Percentiles rank a stretch among this genome's conserved stretches.
Evolutionary conservation across 35 echinoderm and acorn worm species (phyloP).

Genomic region (Ophioderma brevispina): DNA sequence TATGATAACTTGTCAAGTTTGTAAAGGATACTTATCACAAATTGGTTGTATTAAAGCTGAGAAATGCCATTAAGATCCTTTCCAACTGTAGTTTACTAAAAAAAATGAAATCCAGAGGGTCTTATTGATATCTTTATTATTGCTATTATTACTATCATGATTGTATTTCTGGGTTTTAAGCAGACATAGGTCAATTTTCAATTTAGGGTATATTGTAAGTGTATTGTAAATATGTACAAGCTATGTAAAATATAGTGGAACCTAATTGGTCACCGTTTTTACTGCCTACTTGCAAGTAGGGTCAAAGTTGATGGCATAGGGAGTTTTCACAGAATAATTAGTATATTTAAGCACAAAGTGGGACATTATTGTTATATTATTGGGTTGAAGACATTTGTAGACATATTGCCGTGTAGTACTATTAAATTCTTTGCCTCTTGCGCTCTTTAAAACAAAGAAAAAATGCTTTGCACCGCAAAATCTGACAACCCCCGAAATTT

Average conservation of each 20-base stretch:
- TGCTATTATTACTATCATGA: not conserved
- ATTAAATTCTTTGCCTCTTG: not conserved
- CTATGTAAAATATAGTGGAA: not conserved
- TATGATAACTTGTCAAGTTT: not conserved
- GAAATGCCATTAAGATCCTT: not conserved
- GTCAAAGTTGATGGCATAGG: not conserved
- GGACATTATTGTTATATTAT: not conserved
- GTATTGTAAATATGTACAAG: slow-evolving; percentile 14
- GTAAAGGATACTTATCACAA: not conserved
- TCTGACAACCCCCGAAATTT: not conserved
- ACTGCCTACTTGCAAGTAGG: slow-evolving; percentile 12
- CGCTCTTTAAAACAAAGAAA: too few relatives aligned
- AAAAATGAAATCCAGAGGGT: not conserved
- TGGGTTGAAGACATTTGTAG: slow-evolving; percentile 13
- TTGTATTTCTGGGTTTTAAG: slow-evolving; percentile 3
- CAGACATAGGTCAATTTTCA: not conserved
- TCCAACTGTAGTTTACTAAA: not conserved
- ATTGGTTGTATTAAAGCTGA: not conserved
- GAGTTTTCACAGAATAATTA: slow-evolving; percentile 6
- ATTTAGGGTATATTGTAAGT: slow-evolving; percentile 4
- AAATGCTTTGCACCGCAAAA: not conserved
- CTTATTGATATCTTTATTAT: slow-evolving; percentile 8
- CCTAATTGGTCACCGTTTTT: not conserved
- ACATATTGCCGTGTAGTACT: slow-evolving; percentile 2
- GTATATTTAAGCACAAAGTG: slow-evolving; percentile 10